Conservation (phyloP, 1,140 invertebrate genomes). For the Neodiprion pinetum region DNA sequence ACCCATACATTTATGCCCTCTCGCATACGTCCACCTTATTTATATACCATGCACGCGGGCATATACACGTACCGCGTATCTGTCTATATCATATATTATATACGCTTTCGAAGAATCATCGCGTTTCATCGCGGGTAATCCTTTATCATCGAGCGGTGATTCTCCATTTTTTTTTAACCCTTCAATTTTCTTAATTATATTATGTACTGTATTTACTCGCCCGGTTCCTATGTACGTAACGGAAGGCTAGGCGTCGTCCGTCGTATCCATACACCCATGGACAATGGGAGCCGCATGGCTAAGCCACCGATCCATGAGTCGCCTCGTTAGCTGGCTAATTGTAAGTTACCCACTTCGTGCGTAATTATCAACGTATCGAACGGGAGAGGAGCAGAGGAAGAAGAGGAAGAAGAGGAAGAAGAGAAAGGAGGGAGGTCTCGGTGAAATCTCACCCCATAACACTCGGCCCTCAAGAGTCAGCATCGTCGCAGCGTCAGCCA, state of each 20-base stretch:
- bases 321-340: too few species aligned
- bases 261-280: too few species aligned
- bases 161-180: neutral
- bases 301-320: too few species aligned
- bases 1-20: neutral
- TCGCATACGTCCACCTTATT: neutral
- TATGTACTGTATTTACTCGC: neutral
- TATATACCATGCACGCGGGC: too few species aligned
- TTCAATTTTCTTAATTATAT: constrained; percentile 8
- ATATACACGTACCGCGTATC: neutral
- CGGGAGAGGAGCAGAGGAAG: constrained; percentile 3
- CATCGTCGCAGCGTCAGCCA: neutral
- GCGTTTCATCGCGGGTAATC: neutral
- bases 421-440: constrained; percentile 11
- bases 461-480: neutral
- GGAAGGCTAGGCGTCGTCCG: too few species aligned
- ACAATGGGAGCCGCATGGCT: too few species aligned
- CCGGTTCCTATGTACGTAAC: too few species aligned
- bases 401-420: constrained; percentile 6
- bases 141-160: constrained; percentile 4
- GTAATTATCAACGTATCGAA: neutral
- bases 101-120: constrained; percentile 2
- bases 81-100: neutral
- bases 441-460: constrained; percentile 14
- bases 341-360: too few species aligned